A percentile compares a stretch with the other conserved stretches of the same genome.
phyloP scores from a whole-genome alignment of 2,888 invertebrate species.

The Campoletis raptor region DNA sequence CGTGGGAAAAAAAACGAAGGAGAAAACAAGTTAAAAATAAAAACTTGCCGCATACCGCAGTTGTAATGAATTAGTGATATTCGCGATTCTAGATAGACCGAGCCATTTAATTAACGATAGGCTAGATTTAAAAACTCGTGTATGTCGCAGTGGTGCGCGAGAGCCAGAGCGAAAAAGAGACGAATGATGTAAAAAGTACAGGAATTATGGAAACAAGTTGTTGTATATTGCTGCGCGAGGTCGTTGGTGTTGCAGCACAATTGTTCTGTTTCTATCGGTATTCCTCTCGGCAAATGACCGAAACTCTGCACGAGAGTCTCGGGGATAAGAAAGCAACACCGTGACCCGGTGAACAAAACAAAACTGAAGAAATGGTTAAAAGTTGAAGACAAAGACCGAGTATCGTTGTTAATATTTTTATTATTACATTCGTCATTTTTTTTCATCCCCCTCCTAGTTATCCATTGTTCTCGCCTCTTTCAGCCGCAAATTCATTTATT shows the following conservation, averaged over 20 bases:
- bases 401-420: constrained; percentile 68
- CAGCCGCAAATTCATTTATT: not conserved
- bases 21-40: constrained; percentile 49
- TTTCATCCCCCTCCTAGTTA: not conserved
- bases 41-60: constrained; percentile 73
- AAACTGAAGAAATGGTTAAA: constrained; percentile 38
- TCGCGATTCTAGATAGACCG: constrained; percentile 75
- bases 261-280: not conserved
- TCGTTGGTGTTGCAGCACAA: constrained; percentile 44
- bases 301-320: constrained; percentile 33
- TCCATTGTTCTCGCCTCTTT: not conserved
- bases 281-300: constrained; percentile 20
- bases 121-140: constrained; percentile 66
- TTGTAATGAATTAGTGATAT: constrained; percentile 75
- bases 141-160: constrained; percentile 61
- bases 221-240: constrained; percentile 2
- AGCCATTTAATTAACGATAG: constrained; percentile 73
- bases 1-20: not conserved
- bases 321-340: constrained; percentile 45
- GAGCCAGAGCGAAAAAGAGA: constrained; percentile 38
- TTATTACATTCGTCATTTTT: constrained; percentile 50
- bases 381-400: constrained; percentile 67
- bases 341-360: constrained; percentile 25
- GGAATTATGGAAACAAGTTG: constrained; percentile 23
- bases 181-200: not conserved